Evolutionary conservation across 2,113 vertebrate species (phyloP).

Genomic region (Chaetorhynchus papuensis): DNA sequence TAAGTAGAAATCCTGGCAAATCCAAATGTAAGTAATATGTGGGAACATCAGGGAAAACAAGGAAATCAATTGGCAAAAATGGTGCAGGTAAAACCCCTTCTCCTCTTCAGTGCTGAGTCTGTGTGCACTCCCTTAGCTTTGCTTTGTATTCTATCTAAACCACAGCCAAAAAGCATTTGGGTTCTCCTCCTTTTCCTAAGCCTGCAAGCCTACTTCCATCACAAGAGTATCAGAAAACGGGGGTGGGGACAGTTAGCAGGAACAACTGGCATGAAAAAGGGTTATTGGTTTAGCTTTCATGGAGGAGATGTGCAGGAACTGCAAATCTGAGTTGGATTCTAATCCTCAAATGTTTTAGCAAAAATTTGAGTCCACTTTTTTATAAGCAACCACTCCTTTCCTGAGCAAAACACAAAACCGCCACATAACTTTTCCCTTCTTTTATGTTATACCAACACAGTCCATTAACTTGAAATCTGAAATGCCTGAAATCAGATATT

Average conservation of each 20-base stretch:
- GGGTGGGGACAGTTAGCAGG: not conserved
- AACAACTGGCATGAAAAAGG: not conserved
- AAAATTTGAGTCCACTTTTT: not conserved
- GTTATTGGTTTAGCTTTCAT: not conserved
- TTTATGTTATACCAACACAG: not conserved
- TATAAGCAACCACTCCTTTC: not conserved
- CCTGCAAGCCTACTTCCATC: not conserved
- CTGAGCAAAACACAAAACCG: not conserved
- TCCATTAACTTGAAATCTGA: not conserved
- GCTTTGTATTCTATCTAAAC: not conserved
- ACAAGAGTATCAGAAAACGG: not conserved
- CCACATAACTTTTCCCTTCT: not conserved
- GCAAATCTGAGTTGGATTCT: not conserved
- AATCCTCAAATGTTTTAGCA: not conserved
- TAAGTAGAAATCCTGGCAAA: not conserved
- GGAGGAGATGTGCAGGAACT: not conserved
- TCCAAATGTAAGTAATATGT: not conserved
- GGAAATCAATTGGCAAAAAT: not conserved
- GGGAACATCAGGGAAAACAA: not conserved
- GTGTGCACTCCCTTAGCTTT: not conserved
- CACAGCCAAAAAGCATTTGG: not conserved
- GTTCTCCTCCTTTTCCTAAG: not conserved
- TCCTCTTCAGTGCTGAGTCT: not conserved
- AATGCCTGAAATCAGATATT: not conserved
- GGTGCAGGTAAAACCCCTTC: not conserved